Evolutionary conservation across 2,797 vertebrate species (phyloP).

Genomic region (Esox lucius): DNA sequence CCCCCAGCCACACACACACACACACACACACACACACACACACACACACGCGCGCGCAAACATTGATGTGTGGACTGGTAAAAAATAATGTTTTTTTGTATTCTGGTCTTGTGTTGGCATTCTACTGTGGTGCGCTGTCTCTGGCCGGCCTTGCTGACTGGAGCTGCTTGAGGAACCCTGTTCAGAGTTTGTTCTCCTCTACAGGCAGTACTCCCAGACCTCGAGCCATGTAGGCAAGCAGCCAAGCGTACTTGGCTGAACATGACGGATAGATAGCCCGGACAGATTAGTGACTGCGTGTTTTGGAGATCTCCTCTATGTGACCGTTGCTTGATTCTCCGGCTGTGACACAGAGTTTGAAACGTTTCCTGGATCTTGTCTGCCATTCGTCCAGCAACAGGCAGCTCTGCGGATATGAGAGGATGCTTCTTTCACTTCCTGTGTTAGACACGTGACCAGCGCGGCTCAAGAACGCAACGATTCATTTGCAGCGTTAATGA

Average conservation of each 20-base stretch:
- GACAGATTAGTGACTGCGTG: not conserved
- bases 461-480: not conserved
- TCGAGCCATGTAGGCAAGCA: not conserved
- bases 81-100: no score
- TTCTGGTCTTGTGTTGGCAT: not conserved
- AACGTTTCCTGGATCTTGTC: no score
- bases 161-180: not conserved
- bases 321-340: not conserved
- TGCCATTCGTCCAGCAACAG: not conserved
- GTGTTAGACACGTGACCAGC: not conserved
- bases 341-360: not conserved
- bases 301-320: not conserved
- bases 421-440: not conserved
- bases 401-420: not conserved
- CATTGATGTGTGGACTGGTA: not conserved
- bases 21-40: not conserved
- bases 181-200: not conserved
- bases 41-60: conserved; percentile 1
- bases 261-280: not conserved
- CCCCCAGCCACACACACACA: not conserved
- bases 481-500: no score
- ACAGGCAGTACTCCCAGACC: not conserved
- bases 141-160: not conserved
- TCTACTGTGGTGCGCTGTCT: no score
- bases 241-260: not conserved